Evolutionary conservation across 2,797 vertebrate species (phyloP).

Genomic region (Xiphophorus birchmanni): DNA sequence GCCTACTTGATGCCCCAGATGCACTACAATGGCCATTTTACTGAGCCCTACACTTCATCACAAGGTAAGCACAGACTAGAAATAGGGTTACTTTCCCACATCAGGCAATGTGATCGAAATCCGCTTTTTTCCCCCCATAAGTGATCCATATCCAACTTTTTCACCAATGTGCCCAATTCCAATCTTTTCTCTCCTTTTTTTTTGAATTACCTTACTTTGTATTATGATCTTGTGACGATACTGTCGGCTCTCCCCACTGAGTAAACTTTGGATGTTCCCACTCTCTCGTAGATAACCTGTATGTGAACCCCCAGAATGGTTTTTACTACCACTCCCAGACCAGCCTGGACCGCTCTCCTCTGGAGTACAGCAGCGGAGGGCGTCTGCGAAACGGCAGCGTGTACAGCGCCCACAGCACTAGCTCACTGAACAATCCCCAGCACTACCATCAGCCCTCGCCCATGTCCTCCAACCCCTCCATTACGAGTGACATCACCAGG

Average conservation of each 20-base stretch:
- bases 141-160: too few species aligned
- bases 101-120: too few species aligned
- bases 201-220: too few species aligned
- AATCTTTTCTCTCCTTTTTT: too few species aligned
- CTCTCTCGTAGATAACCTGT: constrained; percentile 90
- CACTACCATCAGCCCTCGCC: constrained; percentile 95
- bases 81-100: background rate
- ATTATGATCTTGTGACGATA: too few species aligned
- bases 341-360: constrained; percentile 90
- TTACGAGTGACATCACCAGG: constrained; percentile 92
- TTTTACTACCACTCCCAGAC: constrained; percentile 98
- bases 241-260: too few species aligned
- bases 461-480: constrained; percentile 97
- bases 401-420: constrained; percentile 97
- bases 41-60: constrained; percentile 92
- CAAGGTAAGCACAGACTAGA: constrained; percentile 84
- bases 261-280: background rate
- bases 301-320: constrained; percentile 94
- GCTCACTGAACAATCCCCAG: constrained; percentile 93
- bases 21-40: constrained; percentile 96
- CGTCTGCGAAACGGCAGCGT: constrained; percentile 95
- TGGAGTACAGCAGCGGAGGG: constrained; percentile 84
- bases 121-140: too few species aligned
- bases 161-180: too few species aligned
- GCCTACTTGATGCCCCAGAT: constrained; percentile 93